Evolutionary conservation across 1,140 invertebrate species (phyloP), one percentile per base, ranked within the genome.

Genomic region (Cephus cinctus): DNA sequence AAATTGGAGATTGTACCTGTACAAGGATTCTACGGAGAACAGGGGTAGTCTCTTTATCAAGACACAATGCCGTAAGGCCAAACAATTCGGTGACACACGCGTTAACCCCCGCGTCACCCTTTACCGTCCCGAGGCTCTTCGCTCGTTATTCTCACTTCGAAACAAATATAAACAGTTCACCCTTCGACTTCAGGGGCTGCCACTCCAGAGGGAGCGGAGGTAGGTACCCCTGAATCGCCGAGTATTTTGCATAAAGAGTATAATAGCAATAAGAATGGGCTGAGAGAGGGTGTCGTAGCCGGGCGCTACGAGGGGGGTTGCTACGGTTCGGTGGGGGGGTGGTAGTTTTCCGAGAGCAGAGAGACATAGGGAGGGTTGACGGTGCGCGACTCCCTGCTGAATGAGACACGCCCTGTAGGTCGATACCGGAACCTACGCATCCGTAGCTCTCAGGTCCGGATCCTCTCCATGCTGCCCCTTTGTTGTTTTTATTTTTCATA

Each of bases 391-490:
- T 52, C 59, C 61, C 63, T 49, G 41, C 35, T 47, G 60, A 59
- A 55, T 54, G 54, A 64, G 61, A 66, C 63, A 66, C 63, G 61
- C 63, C 63, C 63, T 61, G 44, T 52, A 63, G 58, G 61, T 66
- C 63, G 61, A 66, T 66, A 66, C 58, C 54, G 55, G 56, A 66
- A 66, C 57, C 58, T 58, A 60, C 57, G 57, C 60, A 65, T 59
- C 55, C 52, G 49, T 52, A 38, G 48, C 38, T 49, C 25, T 8
- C 20, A 39, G 5, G n/a, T n/a, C n/a, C n/a, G n/a, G n/a, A 47
- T 43, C 22, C 43, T 31, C 34, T 12, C 25, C 31, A 2, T 32
- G 20, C 31, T 4, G 15, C 9, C 15, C 20, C 4, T 35, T 31
- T 46, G 40, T 34, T 34, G 19, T 8, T 39, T 39, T 30, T 34